Evolutionary conservation across 2,888 invertebrate species (phyloP), one percentile per base, ranked within the genome.

Genomic region (Neocrepidodera transversa): DNA sequence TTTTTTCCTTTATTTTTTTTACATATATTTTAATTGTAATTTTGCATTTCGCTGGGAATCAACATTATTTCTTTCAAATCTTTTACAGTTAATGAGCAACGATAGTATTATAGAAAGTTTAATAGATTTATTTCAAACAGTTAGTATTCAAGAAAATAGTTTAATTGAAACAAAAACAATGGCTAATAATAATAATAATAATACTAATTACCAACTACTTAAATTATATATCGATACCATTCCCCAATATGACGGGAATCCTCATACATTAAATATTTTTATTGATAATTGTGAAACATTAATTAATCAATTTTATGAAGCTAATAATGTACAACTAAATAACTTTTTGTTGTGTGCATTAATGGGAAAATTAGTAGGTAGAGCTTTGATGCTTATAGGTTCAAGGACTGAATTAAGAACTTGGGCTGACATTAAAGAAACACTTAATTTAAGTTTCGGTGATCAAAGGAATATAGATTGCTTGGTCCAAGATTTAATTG

Each of bases 401-500:
- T n/a, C n/a, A n/a, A n/a, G 47, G 14, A 47, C 23, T 13, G 47
- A 47, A 30, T 13, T 47, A 2, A 28, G 20, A 28, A n/a, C n/a
- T n/a, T 47, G 47, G 30, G 28, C 4, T 8, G 28, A 11, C n/a
- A 47, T 28, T 10, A 47, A 47, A 47, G n/a, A 28, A 5, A 17
- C 47, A 7, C 11, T 30, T 3, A 14, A 16, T 13, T 28, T 47
- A 14, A 30, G 47, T 30, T 47, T 47, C 11, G 47, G 16, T 23
- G 47, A 47, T 30, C 30, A 47, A n/a, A 4, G 30, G 3, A 28
- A 28, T 30, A 14, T 47, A 2, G 45, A 45, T 45, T 45, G 23
- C 13, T 23, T 45, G 14, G 14, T 6, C n/a, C 45, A 45, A 17
- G 23, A 28, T 30, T 13, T 43, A 20, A 28, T 47, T 16, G 20